These are phyloP conservation scores for Gadus macrocephalus DNA, from an alignment of 2,113 vertebrate species.

Conservation along the genomic window DNA sequence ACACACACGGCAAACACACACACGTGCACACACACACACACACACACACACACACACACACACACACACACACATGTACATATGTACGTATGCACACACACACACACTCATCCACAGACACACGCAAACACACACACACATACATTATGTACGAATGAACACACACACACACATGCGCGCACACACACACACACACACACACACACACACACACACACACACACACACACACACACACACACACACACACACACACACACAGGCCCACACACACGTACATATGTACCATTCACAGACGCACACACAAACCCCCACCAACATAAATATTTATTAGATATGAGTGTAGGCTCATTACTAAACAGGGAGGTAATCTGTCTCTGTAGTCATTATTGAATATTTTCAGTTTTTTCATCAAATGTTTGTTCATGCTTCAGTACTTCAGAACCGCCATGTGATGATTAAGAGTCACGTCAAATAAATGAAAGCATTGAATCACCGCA, in stretches of 20 bases:
- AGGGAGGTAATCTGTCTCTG: no score
- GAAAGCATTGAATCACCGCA: no score
- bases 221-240: conserved; percentile 3
- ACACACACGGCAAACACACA: not conserved
- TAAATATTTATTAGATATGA: no score
- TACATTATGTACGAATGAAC: no score
- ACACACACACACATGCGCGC: conserved; percentile 2
- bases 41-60: not conserved
- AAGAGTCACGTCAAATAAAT: no score
- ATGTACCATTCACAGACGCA: no score
- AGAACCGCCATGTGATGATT: no score
- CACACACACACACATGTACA: not conserved
- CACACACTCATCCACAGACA: not conserved
- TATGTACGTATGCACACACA: not conserved
- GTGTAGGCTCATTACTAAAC: no score
- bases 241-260: not conserved
- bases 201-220: not conserved
- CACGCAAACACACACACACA: not conserved
- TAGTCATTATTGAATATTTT: no score
- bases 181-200: not conserved
- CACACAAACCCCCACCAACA: no score
- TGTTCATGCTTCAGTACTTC: no score
- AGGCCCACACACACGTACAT: not conserved
- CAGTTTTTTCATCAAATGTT: no score
- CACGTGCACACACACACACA: not conserved